These are phyloP conservation scores for Eidolon dupreanum DNA, from an alignment of 2,797 vertebrate genomes.

Conservation along the genomic window DNA sequence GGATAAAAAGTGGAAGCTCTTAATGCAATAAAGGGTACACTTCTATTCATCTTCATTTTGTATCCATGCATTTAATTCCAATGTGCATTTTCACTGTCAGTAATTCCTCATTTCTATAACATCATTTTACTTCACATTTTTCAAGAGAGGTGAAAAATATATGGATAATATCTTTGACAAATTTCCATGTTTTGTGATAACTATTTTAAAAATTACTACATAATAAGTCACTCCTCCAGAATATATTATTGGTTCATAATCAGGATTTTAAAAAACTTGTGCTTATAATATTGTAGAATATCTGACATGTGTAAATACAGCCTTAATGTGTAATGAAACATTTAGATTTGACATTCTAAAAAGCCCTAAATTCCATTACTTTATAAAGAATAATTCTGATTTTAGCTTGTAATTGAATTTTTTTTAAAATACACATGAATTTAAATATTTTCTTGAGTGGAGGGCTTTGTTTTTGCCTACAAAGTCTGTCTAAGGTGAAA, in stretches of 20 bases:
- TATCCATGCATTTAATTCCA: neutral
- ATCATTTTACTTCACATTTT: constrained; percentile 5
- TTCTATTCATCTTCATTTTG: neutral
- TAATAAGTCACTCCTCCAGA: neutral
- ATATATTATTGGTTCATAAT: neutral
- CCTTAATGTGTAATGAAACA: neutral
- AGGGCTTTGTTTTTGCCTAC: neutral
- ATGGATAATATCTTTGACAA: neutral
- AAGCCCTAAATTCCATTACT: neutral
- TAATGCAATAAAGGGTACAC: neutral
- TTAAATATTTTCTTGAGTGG: neutral
- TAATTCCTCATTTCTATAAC: neutral
- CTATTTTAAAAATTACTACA: neutral
- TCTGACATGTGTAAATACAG: neutral
- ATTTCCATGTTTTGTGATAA: neutral
- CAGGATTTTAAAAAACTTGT: neutral
- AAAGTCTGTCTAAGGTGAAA: neutral
- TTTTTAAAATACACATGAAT: constrained; percentile 9
- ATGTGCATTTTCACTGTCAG: neutral
- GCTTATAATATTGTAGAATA: neutral
- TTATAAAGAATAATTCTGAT: neutral
- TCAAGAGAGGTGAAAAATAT: neutral
- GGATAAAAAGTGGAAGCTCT: neutral
- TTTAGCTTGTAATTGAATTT: neutral
- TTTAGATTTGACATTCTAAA: neutral